phyloP scores from a whole-genome alignment of 2,888 invertebrate species.

The Plagiodera versicolora region DNA sequence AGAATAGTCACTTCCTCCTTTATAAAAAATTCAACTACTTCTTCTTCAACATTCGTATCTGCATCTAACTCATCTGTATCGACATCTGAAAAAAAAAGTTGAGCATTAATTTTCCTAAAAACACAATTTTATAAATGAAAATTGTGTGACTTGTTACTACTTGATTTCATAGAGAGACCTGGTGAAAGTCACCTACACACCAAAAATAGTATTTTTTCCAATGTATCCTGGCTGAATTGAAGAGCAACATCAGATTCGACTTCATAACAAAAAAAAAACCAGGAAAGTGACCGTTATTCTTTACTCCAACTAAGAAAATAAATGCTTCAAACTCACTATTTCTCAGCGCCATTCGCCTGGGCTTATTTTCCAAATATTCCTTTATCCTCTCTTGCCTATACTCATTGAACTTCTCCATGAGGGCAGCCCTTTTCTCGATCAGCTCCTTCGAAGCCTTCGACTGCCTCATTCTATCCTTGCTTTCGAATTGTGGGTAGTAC shows the following conservation, averaged over 20 bases:
- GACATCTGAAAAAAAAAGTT: slow-evolving; percentile 69
- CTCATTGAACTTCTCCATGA: slow-evolving; percentile 84
- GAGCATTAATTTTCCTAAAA: too few species aligned
- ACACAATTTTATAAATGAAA: too few species aligned
- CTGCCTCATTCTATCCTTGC: slow-evolving; percentile 91
- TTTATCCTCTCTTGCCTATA: slow-evolving; percentile 75
- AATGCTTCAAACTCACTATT: slow-evolving; percentile 69
- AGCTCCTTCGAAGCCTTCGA: slow-evolving; percentile 94
- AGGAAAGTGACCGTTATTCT: too few species aligned
- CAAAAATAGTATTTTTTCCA: background rate
- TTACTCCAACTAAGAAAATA: too few species aligned
- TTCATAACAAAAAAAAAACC: too few species aligned
- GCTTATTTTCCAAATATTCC: slow-evolving; percentile 78
- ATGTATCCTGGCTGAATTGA: background rate
- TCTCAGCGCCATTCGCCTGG: slow-evolving; percentile 80
- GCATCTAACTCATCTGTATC: slow-evolving; percentile 93
- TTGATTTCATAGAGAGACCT: background rate
- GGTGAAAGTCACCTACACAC: background rate
- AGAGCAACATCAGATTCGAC: too few species aligned
- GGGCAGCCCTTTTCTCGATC: slow-evolving; percentile 85
- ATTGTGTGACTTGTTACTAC: background rate
- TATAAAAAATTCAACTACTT: slow-evolving; percentile 96
- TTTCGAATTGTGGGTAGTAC: slow-evolving; percentile 93
- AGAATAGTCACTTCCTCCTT: slow-evolving; percentile 88
- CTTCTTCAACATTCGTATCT: slow-evolving; percentile 84